phyloP scores from a whole-genome alignment of 2,113 vertebrate species.

The Cinclus mexicanus region DNA sequence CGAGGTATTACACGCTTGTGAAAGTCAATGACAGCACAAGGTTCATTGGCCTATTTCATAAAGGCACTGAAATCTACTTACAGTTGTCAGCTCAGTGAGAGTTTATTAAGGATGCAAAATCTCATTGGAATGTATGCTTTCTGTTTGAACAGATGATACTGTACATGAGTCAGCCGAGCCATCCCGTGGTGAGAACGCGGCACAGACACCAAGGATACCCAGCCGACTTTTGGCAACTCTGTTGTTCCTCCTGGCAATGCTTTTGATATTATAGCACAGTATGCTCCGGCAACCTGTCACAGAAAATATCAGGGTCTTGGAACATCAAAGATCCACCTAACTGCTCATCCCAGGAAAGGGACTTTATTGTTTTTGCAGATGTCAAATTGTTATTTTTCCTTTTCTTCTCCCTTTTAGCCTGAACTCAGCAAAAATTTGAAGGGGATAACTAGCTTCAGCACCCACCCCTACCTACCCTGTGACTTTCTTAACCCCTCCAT shows the following conservation, averaged over 20 bases:
- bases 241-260: constrained; percentile 85
- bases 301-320: constrained; percentile 80
- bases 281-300: constrained; percentile 73
- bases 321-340: constrained; percentile 82
- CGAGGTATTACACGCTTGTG: constrained; percentile 70
- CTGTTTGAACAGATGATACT: constrained; percentile 90
- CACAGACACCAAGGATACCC: constrained; percentile 84
- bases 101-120: constrained; percentile 74
- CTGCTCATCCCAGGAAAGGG: constrained; percentile 81
- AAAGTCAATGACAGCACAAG: constrained; percentile 74
- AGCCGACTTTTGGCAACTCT: constrained; percentile 83
- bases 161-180: constrained; percentile 95
- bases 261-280: constrained; percentile 95
- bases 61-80: constrained; percentile 70
- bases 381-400: constrained; percentile 87
- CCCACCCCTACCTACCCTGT: constrained; percentile 66
- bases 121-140: constrained; percentile 81
- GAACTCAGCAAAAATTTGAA: constrained; percentile 84
- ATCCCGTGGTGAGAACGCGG: constrained; percentile 89
- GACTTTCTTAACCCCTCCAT: constrained; percentile 70
- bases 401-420: constrained; percentile 75
- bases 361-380: constrained; percentile 89
- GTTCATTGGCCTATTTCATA: constrained; percentile 74
- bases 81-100: constrained; percentile 62
- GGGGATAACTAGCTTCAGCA: constrained; percentile 75